Conservation (phyloP, 2,113 vertebrate species). For the Leptobrachium leishanense region DNA sequence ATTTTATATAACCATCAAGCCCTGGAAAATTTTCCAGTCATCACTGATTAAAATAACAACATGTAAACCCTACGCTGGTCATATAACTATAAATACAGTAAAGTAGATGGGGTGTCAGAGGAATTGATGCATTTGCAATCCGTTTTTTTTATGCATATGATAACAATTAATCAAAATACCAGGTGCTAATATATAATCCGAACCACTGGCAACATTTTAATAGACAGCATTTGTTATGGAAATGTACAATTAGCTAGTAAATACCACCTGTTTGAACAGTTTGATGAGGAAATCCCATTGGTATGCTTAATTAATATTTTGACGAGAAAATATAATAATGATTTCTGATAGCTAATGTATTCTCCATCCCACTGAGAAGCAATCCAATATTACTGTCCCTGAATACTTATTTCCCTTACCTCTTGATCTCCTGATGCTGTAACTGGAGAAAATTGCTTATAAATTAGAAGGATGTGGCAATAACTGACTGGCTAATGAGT, state of each 20-base stretch:
- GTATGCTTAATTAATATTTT: constrained; percentile 37
- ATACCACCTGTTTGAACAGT: constrained; percentile 29
- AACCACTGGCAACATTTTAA: constrained; percentile 43
- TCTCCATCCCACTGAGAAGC: constrained; percentile 34
- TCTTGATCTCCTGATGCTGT: constrained; percentile 19
- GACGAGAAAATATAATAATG: constrained; percentile 49
- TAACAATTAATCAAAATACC: constrained; percentile 45
- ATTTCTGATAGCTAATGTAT: constrained; percentile 42
- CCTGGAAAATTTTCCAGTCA: too few relatives aligned
- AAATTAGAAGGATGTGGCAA: constrained; percentile 44
- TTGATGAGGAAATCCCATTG: constrained; percentile 45
- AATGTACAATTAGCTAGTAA: constrained; percentile 38
- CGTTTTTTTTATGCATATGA: constrained; percentile 20
- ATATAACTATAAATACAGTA: constrained; percentile 18
- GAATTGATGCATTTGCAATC: neutral
- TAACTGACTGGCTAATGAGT: constrained; percentile 33
- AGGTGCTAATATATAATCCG: constrained; percentile 36
- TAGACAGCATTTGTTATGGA: constrained; percentile 45
- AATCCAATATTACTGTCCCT: constrained; percentile 34
- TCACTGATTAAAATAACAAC: too few relatives aligned
- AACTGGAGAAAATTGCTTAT: constrained; percentile 46
- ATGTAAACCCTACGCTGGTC: neutral
- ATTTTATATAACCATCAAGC: too few relatives aligned
- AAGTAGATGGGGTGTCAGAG: constrained; percentile 5
- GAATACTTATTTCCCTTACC: constrained; percentile 28